These are phyloP conservation scores for Drosophila ustulata DNA, from an alignment of 2,888 invertebrate species.

Conservation along the genomic window DNA sequence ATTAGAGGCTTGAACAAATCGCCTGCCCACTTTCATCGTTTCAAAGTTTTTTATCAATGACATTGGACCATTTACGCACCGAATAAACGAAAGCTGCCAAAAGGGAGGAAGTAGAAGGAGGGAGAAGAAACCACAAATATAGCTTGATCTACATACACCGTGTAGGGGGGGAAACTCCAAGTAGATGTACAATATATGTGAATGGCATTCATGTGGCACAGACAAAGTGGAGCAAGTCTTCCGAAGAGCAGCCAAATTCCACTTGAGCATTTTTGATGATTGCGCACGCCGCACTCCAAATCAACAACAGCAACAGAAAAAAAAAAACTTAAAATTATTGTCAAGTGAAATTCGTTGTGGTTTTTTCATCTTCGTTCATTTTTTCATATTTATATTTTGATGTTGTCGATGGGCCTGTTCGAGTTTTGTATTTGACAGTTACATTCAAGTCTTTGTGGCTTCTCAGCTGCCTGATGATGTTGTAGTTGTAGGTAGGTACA, in stretches of 20 bases:
- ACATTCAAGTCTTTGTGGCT: constrained; percentile 55
- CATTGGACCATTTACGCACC: constrained; percentile 39
- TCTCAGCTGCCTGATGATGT: constrained; percentile 42
- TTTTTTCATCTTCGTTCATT: constrained; percentile 17
- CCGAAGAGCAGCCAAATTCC: constrained; percentile 70
- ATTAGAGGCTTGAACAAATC: constrained; percentile 43
- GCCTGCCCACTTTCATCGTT: constrained; percentile 49
- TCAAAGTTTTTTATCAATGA: constrained; percentile 53
- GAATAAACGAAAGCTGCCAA: constrained; percentile 36
- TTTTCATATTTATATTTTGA: constrained; percentile 17
- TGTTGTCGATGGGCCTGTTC: constrained; percentile 43
- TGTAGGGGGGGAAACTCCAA: constrained; percentile 9
- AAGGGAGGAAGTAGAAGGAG: background rate
- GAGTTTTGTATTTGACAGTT: constrained; percentile 70
- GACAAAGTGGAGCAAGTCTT: constrained; percentile 68
- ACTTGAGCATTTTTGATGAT: constrained; percentile 71
- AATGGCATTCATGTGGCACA: constrained; percentile 45
- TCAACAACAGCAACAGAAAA: constrained; percentile 31
- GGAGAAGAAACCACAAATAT: constrained; percentile 42
- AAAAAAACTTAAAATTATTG: constrained; percentile 66
- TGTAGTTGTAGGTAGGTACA: constrained; percentile 32
- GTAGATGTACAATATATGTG: constrained; percentile 22
- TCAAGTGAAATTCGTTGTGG: constrained; percentile 75
- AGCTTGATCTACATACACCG: constrained; percentile 7
- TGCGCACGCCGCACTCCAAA: constrained; percentile 74